phyloP scores from a whole-genome alignment of 2,888 invertebrate genomes.

The Ametastegia equiseti region DNA sequence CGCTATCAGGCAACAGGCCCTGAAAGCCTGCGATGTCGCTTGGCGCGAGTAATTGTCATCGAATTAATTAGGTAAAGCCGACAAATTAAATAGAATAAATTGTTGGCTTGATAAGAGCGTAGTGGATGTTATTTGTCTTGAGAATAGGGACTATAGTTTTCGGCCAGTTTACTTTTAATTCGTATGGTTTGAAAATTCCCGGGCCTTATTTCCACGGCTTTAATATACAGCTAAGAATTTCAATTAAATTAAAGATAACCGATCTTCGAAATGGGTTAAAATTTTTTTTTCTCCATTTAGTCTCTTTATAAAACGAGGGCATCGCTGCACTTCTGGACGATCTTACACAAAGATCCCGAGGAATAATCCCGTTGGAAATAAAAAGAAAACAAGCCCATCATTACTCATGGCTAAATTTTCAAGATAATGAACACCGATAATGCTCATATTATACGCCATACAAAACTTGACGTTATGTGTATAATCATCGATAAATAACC shows the following conservation, averaged over 20 bases:
- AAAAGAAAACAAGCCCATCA: neutral
- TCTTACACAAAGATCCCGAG: neutral
- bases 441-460: neutral
- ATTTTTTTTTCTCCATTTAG: neutral
- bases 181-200: neutral
- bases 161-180: slow-evolving; percentile 35
- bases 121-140: slow-evolving; percentile 47
- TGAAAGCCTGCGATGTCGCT: neutral
- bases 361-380: neutral
- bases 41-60: slow-evolving; percentile 40
- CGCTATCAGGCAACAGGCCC: slow-evolving; percentile 23
- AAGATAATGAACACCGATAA: neutral
- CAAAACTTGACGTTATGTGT: neutral
- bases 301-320: neutral
- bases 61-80: slow-evolving; percentile 49
- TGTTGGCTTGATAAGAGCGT: slow-evolving; percentile 46
- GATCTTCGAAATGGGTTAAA: slow-evolving; percentile 22
- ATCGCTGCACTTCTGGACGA: neutral
- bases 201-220: slow-evolving; percentile 26
- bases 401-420: neutral
- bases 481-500: slow-evolving; percentile 21
- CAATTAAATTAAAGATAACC: slow-evolving; percentile 49
- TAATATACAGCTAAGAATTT: slow-evolving; percentile 46
- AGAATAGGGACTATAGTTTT: slow-evolving; percentile 33
- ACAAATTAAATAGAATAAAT: slow-evolving; percentile 51